Evolutionary conservation across 2,113 vertebrate species (phyloP).

Genomic region (Hyaena hyaena): DNA sequence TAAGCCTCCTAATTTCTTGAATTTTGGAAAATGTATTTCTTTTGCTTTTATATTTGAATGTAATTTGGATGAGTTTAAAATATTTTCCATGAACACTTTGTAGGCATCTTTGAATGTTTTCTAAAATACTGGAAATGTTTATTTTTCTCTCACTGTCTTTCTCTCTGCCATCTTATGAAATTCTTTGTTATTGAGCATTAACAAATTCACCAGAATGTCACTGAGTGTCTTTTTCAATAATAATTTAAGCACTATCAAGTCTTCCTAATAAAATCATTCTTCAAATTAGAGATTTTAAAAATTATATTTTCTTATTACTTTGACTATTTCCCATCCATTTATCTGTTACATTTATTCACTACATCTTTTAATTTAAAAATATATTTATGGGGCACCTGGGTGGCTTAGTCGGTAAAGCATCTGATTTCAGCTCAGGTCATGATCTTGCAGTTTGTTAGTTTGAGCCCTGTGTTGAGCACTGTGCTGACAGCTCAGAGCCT

Average conservation of each 20-base stretch:
- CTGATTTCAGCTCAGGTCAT: too few relatives aligned
- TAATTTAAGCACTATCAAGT: neutral
- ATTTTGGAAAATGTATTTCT: neutral
- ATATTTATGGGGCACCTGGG: neutral
- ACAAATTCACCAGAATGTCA: neutral
- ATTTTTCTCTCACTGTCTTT: neutral
- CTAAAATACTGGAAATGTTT: neutral
- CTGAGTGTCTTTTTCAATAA: neutral
- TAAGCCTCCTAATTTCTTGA: neutral
- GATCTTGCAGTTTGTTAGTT: too few relatives aligned
- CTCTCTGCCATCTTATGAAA: neutral
- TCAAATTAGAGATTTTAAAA: neutral
- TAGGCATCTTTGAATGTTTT: neutral
- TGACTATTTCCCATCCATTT: neutral
- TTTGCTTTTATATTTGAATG: slow-evolving; percentile 28
- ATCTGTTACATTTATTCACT: neutral
- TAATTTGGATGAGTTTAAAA: neutral
- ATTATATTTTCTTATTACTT: neutral
- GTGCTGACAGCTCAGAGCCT: too few relatives aligned
- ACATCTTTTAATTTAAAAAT: neutral
- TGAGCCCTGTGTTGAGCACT: too few relatives aligned
- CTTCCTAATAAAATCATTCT: neutral
- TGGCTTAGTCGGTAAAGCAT: too few relatives aligned
- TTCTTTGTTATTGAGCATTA: neutral
- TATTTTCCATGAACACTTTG: neutral